phyloP scores from a whole-genome alignment of 2,113 vertebrate species.

The Xiphophorus couchianus region DNA sequence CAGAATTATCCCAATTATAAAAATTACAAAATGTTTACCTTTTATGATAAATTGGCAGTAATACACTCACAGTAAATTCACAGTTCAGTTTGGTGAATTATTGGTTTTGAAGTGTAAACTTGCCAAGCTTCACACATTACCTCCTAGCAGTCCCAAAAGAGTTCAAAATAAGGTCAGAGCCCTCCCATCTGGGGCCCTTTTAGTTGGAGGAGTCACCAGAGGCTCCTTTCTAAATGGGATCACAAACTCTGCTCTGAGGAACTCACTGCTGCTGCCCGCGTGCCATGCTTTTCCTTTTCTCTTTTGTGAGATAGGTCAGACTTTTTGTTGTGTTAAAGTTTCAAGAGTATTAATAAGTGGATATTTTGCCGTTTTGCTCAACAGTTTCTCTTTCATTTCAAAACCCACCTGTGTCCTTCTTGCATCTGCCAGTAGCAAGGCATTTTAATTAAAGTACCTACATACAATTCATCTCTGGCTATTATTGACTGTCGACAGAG shows the following conservation, averaged over 20 bases:
- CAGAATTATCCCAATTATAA: background rate
- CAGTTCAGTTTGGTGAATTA: slow-evolving; percentile 15
- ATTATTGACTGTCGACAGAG: slow-evolving; percentile 34
- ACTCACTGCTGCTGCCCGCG: slow-evolving; percentile 45
- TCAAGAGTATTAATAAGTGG: background rate
- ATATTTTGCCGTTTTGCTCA: background rate
- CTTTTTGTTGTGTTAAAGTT: background rate
- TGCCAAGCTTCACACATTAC: slow-evolving; percentile 45
- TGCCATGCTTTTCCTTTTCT: slow-evolving; percentile 28
- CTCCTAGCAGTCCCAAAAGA: slow-evolving; percentile 51
- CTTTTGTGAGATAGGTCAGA: slow-evolving; percentile 1
- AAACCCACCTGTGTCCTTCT: slow-evolving; percentile 5
- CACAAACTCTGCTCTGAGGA: slow-evolving; percentile 65
- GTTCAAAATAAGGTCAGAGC: slow-evolving; percentile 67
- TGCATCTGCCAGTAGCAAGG: background rate
- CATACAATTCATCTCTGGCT: slow-evolving; percentile 25
- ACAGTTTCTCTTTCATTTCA: background rate
- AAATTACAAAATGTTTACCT: background rate
- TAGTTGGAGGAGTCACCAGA: slow-evolving; percentile 66
- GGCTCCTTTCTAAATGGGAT: slow-evolving; percentile 69
- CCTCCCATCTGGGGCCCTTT: slow-evolving; percentile 67
- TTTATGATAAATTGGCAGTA: slow-evolving; percentile 11
- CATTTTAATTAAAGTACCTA: slow-evolving; percentile 18
- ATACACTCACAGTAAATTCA: slow-evolving; percentile 4
- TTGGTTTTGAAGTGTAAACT: slow-evolving; percentile 42